Evolutionary conservation across 2,888 invertebrate species (phyloP).

Genomic region (Nymphalis polychloros): DNA sequence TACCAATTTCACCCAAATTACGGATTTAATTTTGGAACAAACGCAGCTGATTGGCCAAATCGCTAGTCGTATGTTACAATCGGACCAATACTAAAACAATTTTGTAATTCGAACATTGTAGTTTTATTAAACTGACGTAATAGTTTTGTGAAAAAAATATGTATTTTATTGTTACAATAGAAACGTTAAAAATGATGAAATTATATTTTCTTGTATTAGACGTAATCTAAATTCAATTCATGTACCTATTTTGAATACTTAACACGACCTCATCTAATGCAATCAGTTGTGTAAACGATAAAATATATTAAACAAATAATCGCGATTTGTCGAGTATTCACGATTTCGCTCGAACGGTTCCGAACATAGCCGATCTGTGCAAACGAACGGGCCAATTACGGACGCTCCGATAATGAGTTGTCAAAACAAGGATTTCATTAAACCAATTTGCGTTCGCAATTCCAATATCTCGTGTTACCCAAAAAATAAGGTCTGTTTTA

Average conservation of each 20-base stretch:
- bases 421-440: slow-evolving; percentile 71
- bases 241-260: slow-evolving; percentile 54
- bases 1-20: slow-evolving; percentile 31
- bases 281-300: slow-evolving; percentile 74
- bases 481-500: slow-evolving; percentile 48
- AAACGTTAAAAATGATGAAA: background rate
- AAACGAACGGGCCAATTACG: slow-evolving; percentile 73
- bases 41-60: slow-evolving; percentile 20
- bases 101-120: background rate
- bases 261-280: slow-evolving; percentile 56
- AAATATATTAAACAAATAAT: slow-evolving; percentile 73
- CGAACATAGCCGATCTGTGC: slow-evolving; percentile 57
- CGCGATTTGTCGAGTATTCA: slow-evolving; percentile 49
- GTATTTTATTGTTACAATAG: background rate
- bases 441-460: slow-evolving; percentile 41
- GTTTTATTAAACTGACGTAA: background rate
- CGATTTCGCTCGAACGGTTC: slow-evolving; percentile 33
- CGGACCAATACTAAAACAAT: slow-evolving; percentile 10
- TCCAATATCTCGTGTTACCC: slow-evolving; percentile 44
- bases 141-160: background rate
- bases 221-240: slow-evolving; percentile 9
- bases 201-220: background rate
- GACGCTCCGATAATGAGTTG: slow-evolving; percentile 76
- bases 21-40: slow-evolving; percentile 26
- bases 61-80: slow-evolving; percentile 2